Base-by-base conservation (phyloP, 2,797 vertebrate genomes). In the Hybognathus amarus region DNA sequence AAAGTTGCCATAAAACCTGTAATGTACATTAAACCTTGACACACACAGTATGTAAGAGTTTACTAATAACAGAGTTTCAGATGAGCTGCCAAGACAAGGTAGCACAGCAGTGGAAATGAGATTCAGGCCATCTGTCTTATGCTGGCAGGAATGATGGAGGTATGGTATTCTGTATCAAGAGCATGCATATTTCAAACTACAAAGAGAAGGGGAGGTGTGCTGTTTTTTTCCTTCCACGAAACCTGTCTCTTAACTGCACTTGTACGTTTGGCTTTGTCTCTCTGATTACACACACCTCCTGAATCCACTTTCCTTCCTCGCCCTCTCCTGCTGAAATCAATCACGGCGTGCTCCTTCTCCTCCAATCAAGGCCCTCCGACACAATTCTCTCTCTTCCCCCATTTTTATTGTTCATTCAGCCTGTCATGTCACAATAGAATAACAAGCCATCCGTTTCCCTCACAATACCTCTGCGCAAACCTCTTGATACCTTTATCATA, bases 111-210 rank as follows among this genome's bases (percentile, higher is more conserved):
- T 90, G 87, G 84, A 87, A 90, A 89, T 88, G 77, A 90, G 86
- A 90, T 88, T 88, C 87, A 80, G 78, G 88, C 90, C 90, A 90
- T 90, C 88, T 90, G 89, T 87, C 86, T 89, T 75, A 80, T 81
- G 85, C 67, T 89, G 88, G 90, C 88, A 89, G 87, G 70, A 84
- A 75, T 85, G 86, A 89, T 87, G 52, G 84, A 82, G 87, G 88
- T 89, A 89, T 89, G 87, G 87, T 89, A 85, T 89, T 90, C 85
- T 86, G 85, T 86, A 87, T 87, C 85, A 83, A 79, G 85, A 85
- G 85, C 87, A 87, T 89, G 87, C 85, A 80, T 87, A 87, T 86
- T 87, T 87, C 83, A 87, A 85, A 75, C 86, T 82, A 90, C 86
- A 89, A 89, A 86, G 52, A 67, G 54, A 84, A 85, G 75, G 64